phyloP scores from a whole-genome alignment of 2,888 invertebrate genomes.

The Heliconius ethilla region DNA sequence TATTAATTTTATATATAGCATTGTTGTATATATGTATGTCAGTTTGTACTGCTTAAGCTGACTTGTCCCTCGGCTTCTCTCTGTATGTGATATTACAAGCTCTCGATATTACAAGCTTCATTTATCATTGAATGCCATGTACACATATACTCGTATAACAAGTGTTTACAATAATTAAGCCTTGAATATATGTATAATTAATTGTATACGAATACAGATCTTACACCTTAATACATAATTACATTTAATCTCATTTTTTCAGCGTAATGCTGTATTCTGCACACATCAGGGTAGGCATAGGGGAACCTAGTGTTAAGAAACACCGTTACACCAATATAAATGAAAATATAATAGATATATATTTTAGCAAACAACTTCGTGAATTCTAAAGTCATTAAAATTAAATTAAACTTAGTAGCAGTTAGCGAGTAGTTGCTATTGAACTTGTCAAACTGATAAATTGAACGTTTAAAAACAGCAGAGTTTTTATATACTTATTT shows the following conservation, averaged over 20 bases:
- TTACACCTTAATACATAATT: too few relatives aligned
- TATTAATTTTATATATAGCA: too few relatives aligned
- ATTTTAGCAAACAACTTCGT: constrained; percentile 14
- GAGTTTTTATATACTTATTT: not conserved
- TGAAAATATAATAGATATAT: constrained; percentile 30
- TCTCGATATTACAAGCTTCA: constrained; percentile 29
- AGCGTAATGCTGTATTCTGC: too few relatives aligned
- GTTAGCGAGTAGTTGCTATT: constrained; percentile 15
- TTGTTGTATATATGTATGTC: too few relatives aligned
- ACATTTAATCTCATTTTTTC: too few relatives aligned
- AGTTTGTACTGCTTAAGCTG: too few relatives aligned
- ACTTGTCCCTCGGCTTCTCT: constrained; percentile 24
- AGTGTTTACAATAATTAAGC: too few relatives aligned
- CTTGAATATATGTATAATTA: too few relatives aligned
- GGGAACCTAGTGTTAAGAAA: too few relatives aligned
- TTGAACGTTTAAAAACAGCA: not conserved
- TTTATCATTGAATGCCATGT: not conserved
- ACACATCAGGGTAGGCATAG: too few relatives aligned
- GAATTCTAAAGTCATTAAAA: constrained; percentile 17
- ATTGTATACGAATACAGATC: too few relatives aligned
- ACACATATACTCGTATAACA: not conserved
- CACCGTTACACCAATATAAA: not conserved
- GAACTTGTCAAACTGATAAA: constrained; percentile 1
- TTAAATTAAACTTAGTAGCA: constrained; percentile 14
- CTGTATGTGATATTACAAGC: constrained; percentile 46